Percentiles rank a stretch among this genome's conserved stretches.
Conservation (phyloP, 2,888 invertebrate genomes). For the Dermolepida albohirtum region DNA sequence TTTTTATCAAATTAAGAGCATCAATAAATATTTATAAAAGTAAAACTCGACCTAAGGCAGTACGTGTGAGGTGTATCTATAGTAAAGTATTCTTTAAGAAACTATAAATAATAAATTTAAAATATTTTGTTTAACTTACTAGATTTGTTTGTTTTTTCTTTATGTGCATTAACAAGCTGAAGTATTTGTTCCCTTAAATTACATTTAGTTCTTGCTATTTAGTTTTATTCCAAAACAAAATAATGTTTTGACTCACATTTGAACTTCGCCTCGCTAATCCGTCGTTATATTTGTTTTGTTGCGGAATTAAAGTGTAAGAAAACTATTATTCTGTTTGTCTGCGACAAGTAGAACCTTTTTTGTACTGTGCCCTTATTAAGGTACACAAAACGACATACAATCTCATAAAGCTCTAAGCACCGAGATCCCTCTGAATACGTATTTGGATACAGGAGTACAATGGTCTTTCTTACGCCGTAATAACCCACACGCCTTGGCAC, state of each 20-base stretch:
- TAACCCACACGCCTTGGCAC: constrained; percentile 57
- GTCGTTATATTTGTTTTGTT: constrained; percentile 22
- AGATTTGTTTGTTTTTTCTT: too few relatives aligned
- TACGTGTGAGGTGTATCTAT: too few relatives aligned
- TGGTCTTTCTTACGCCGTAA: constrained; percentile 55
- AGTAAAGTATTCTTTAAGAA: too few relatives aligned
- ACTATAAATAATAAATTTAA: too few relatives aligned
- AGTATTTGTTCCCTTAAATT: too few relatives aligned
- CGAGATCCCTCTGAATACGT: constrained; percentile 21
- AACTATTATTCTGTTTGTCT: constrained; percentile 20
- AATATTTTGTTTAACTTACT: too few relatives aligned
- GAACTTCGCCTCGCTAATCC: background rate
- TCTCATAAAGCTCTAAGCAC: constrained; percentile 36
- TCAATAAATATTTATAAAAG: too few relatives aligned
- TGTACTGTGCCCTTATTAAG: constrained; percentile 27
- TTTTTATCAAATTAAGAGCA: too few relatives aligned
- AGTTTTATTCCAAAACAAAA: too few relatives aligned
- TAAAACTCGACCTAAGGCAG: too few relatives aligned
- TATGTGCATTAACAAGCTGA: too few relatives aligned
- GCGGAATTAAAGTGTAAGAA: constrained; percentile 26
- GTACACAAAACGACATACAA: constrained; percentile 36
- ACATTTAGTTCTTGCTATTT: too few relatives aligned
- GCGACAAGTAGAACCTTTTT: constrained; percentile 18
- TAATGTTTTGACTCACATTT: constrained; percentile 7
- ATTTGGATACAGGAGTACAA: constrained; percentile 22